phyloP scores from a whole-genome alignment of 1,140 invertebrate species.

The Agraylea sexmaculata region DNA sequence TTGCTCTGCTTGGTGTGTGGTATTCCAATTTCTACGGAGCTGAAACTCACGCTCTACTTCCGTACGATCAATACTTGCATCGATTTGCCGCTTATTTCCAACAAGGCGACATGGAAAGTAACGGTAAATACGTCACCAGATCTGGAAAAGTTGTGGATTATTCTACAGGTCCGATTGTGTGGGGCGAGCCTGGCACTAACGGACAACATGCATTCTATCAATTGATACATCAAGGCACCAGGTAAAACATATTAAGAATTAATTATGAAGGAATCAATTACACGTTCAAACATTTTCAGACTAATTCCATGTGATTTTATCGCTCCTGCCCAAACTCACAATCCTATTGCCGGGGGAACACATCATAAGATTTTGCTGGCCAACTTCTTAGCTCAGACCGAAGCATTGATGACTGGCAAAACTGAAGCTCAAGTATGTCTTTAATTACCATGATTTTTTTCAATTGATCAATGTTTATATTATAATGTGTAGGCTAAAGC shows the following conservation, averaged over 20 bases:
- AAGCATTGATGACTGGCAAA: slow-evolving; percentile 92
- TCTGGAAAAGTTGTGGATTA: slow-evolving; percentile 66
- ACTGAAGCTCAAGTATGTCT: slow-evolving; percentile 47
- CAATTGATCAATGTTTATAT: neutral
- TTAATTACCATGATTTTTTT: neutral
- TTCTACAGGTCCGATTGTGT: slow-evolving; percentile 83
- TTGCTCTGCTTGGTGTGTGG: slow-evolving; percentile 93
- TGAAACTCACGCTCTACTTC: slow-evolving; percentile 91
- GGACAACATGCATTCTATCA: slow-evolving; percentile 99
- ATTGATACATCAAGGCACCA: slow-evolving; percentile 79
- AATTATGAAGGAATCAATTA: too few species aligned
- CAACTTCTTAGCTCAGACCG: slow-evolving; percentile 98
- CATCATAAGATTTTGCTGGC: slow-evolving; percentile 86
- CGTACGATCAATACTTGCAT: slow-evolving; percentile 98
- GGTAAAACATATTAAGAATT: slow-evolving; percentile 22
- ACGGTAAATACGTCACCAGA: slow-evolving; percentile 90
- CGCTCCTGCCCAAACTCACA: slow-evolving; percentile 85
- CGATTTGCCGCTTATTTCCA: slow-evolving; percentile 99
- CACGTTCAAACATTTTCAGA: slow-evolving; percentile 37
- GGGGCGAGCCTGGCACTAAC: slow-evolving; percentile 98
- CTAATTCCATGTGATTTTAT: slow-evolving; percentile 97
- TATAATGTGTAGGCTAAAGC: slow-evolving; percentile 42
- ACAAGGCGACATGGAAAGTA: slow-evolving; percentile 99
- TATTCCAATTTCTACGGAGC: slow-evolving; percentile 91
- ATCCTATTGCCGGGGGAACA: slow-evolving; percentile 67